These are phyloP conservation scores for Heliconius hortense DNA, from an alignment of 2,888 invertebrate species.

Conservation along the genomic window DNA sequence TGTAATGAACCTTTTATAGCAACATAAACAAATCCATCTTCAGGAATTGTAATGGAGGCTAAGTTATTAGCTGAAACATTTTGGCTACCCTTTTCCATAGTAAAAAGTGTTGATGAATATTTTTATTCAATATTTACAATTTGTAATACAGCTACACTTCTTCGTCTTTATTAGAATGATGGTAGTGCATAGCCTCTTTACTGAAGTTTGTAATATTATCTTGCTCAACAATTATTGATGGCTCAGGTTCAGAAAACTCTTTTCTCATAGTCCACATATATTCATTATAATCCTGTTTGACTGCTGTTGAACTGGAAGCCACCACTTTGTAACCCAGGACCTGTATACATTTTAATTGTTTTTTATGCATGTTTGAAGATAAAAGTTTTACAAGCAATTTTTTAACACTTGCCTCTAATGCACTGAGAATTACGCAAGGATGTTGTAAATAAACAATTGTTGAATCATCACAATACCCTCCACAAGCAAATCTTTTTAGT, in stretches of 20 bases:
- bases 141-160: slow-evolving; percentile 61
- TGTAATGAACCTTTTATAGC: slow-evolving; percentile 91
- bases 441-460: slow-evolving; percentile 93
- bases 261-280: slow-evolving; percentile 97
- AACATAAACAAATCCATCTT: slow-evolving; percentile 86
- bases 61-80: slow-evolving; percentile 60
- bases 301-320: slow-evolving; percentile 91
- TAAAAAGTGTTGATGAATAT: slow-evolving; percentile 36
- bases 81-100: slow-evolving; percentile 70
- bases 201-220: slow-evolving; percentile 84
- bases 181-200: slow-evolving; percentile 81
- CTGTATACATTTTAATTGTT: slow-evolving; percentile 57
- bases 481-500: slow-evolving; percentile 90
- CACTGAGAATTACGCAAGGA: slow-evolving; percentile 93
- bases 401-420: slow-evolving; percentile 84
- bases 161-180: slow-evolving; percentile 72
- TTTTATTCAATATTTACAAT: slow-evolving; percentile 41
- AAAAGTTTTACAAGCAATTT: not conserved
- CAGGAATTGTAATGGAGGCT: slow-evolving; percentile 56
- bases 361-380: not conserved
- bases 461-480: slow-evolving; percentile 91
- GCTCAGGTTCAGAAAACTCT: slow-evolving; percentile 92
- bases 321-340: slow-evolving; percentile 94
- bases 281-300: slow-evolving; percentile 94
- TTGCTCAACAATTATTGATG: slow-evolving; percentile 83